A percentile compares a stretch with the other conserved stretches of the same genome.
These are phyloP conservation scores for Dynastes grantii DNA, from an alignment of 2,888 invertebrate species.

Conservation along the genomic window DNA sequence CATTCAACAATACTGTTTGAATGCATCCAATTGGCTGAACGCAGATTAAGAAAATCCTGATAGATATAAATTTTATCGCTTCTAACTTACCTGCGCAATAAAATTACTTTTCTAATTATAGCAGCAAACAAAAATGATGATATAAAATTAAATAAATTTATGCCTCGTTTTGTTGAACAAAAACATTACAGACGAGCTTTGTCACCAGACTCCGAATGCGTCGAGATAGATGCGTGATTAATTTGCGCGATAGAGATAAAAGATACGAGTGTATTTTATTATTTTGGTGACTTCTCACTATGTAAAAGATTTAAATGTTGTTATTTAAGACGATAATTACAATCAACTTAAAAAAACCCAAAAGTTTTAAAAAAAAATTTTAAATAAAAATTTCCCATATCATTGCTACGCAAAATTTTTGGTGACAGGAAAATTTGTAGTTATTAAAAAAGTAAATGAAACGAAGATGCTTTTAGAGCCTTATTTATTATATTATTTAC, in stretches of 20 bases:
- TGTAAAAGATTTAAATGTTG: too few species aligned
- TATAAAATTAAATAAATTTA: not conserved
- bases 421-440: too few species aligned
- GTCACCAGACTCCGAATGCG: too few species aligned
- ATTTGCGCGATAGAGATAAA: not conserved
- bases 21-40: not conserved
- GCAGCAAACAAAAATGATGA: conserved; percentile 12
- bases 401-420: too few species aligned
- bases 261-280: not conserved
- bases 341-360: too few species aligned
- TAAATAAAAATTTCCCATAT: too few species aligned
- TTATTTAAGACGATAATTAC: too few species aligned
- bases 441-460: not conserved
- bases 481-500: conserved; percentile 48
- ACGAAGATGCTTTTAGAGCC: conserved; percentile 9
- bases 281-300: too few species aligned
- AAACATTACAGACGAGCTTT: conserved; percentile 2
- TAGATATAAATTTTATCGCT: too few species aligned
- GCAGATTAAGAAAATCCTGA: too few species aligned
- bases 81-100: conserved; percentile 17
- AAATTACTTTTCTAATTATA: not conserved
- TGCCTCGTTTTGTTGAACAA: not conserved
- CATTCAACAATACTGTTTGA: not conserved
- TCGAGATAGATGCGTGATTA: too few species aligned
- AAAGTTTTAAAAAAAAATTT: too few species aligned